Base-by-base conservation (phyloP, 2,797 vertebrate genomes). In the Poecilia velifera region DNA sequence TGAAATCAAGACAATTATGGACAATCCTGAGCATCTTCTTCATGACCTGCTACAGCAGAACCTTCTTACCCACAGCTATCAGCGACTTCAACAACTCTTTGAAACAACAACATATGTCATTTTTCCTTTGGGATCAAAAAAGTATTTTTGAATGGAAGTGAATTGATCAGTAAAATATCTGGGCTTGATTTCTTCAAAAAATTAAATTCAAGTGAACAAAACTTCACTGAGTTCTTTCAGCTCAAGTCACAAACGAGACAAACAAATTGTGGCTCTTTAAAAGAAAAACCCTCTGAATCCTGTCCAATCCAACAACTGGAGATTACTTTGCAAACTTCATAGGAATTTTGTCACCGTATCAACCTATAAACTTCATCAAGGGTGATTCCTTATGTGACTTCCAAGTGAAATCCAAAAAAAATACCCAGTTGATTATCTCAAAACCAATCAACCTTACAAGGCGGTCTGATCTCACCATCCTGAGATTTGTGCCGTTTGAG, bases 401-500 rank as follows among this genome's bases (percentile, higher is more conserved):
- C 66, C 46, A 13, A 72, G 16, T 80, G 66, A 49, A 39, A 34
- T 43, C 3, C 41, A 55, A 72, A 73, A 51, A 31, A 43, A 64
- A 79, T 0, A 7, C 7, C 10, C 68, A 45, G 64, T 14, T 5
- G 78, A 81, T 49, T 16, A 41, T 53, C 82, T 88, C 72, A 73
- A 79, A 86, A 79, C 34, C 73, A 77, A 83, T 85, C 83, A 55
- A 62, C 84, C 47, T 25, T 77, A 81, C 76, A 43, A 72, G 76
- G 39, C 41, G 62, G 70, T 76, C 82, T 68, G 81, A 86, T 82
- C 82, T 88, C 83, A 64, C 82, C 77, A 70, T 82, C 76, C 79
- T 82, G 88, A 92, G 86, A 84, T 89, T 89, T 83, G 88, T 28
- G 72, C 77, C 46, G 31, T 57, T 82, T 74, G 80, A 87, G 64